Conservation (phyloP, 2,113 vertebrate genomes). For the Mionectes macconnelli region DNA sequence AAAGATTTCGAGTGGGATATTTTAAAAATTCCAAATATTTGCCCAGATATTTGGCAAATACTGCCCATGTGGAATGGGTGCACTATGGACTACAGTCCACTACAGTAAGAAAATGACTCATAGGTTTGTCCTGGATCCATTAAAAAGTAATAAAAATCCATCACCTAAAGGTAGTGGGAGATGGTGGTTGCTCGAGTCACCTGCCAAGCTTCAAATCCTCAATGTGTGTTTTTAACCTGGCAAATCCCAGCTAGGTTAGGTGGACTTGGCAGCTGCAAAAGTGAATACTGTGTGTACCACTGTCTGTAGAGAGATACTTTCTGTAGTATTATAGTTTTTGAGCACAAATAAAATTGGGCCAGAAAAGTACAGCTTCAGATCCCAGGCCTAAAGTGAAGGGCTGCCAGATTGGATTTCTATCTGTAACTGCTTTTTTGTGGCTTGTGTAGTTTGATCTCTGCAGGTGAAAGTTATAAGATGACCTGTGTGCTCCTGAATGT, state of each 20-base stretch:
- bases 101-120: not conserved
- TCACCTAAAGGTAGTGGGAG: not conserved
- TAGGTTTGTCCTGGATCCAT: not conserved
- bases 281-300: not conserved
- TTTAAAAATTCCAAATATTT: not conserved
- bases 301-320: not conserved
- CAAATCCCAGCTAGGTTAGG: not conserved
- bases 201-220: not conserved
- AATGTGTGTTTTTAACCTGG: not conserved
- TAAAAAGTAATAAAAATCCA: not conserved
- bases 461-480: not conserved
- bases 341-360: not conserved
- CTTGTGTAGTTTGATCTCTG: not conserved
- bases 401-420: not conserved
- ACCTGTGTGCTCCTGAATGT: not conserved
- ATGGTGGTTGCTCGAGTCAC: not conserved
- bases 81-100: accelerated
- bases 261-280: not conserved
- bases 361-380: not conserved
- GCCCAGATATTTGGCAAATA: slow-evolving; percentile 85
- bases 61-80: slow-evolving; percentile 84
- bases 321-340: not conserved
- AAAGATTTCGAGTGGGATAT: not conserved
- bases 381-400: not conserved
- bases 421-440: not conserved